phyloP scores from a whole-genome alignment of 1,140 invertebrate species.

The Anastrepha ludens region DNA sequence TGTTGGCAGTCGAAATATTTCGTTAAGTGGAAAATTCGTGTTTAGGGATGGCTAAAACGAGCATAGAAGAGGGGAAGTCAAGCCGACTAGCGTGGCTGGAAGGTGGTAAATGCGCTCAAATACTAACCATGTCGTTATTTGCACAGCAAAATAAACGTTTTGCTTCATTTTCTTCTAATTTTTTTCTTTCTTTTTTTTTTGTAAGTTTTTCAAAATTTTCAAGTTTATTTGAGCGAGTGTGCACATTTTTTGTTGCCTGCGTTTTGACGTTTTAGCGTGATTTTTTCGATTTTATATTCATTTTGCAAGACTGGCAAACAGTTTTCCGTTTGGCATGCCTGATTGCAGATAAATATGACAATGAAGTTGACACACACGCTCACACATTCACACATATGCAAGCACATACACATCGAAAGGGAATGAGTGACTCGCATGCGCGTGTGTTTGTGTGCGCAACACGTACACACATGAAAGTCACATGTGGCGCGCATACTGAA shows the following conservation, averaged over 20 bases:
- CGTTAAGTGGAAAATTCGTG: constrained; percentile 12
- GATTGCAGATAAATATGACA: constrained; percentile 55
- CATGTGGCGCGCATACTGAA: constrained; percentile 48
- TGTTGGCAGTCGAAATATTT: constrained; percentile 36
- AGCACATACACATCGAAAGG: too few species aligned
- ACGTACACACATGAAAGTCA: constrained; percentile 44
- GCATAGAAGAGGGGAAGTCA: background rate
- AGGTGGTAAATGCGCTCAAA: constrained; percentile 6
- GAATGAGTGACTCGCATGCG: too few species aligned
- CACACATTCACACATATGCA: background rate
- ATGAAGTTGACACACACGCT: constrained; percentile 12
- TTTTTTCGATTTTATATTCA: background rate
- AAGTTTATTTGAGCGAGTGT: constrained; percentile 38
- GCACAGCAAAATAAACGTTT: constrained; percentile 26
- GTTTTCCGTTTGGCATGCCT: constrained; percentile 41
- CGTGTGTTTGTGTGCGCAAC: constrained; percentile 14
- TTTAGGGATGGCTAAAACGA: background rate
- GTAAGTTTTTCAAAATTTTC: background rate
- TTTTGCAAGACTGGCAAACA: constrained; percentile 7
- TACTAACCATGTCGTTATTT: constrained; percentile 33
- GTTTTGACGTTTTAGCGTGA: constrained; percentile 2
- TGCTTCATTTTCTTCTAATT: background rate
- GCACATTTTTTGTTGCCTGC: constrained; percentile 20
- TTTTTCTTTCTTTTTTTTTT: background rate
- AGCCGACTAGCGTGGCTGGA: background rate